Conservation (phyloP, 2,888 invertebrate species). For the Charanyca ferruginea region DNA sequence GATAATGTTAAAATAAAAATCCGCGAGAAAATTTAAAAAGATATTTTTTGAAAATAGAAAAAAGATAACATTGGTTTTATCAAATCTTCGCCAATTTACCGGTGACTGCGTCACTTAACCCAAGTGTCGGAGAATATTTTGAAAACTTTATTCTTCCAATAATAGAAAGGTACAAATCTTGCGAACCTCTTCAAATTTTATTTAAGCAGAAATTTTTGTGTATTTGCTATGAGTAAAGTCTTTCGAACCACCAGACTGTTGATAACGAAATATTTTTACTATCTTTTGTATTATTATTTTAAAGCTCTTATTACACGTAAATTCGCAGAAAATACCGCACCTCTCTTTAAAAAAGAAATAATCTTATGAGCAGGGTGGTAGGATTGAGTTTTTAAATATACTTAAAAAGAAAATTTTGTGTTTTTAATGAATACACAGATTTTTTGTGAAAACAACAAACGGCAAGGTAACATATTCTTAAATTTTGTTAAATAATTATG, state of each 20-base stretch:
- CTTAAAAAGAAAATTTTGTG: neutral
- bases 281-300: conserved; percentile 50
- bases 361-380: conserved; percentile 9
- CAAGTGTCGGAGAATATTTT: conserved; percentile 51
- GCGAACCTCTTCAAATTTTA: conserved; percentile 61
- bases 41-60: conserved; percentile 33
- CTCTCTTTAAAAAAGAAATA: neutral
- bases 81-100: conserved; percentile 61
- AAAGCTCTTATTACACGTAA: conserved; percentile 17
- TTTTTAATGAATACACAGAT: neutral
- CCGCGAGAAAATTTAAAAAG: conserved; percentile 11
- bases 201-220: conserved; percentile 68
- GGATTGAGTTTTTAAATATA: conserved; percentile 1
- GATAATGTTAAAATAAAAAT: conserved; percentile 3
- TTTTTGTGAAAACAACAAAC: too few species aligned
- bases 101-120: conserved; percentile 61
- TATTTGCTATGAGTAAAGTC: conserved; percentile 63
- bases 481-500: too few species aligned
- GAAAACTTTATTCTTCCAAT: conserved; percentile 36
- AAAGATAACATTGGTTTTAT: conserved; percentile 49
- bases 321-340: neutral
- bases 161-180: conserved; percentile 51
- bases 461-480: neutral
- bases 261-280: conserved; percentile 74
- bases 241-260: conserved; percentile 73